Evolutionary conservation across 2,888 invertebrate species (phyloP).

Genomic region (Myathropa florea): DNA sequence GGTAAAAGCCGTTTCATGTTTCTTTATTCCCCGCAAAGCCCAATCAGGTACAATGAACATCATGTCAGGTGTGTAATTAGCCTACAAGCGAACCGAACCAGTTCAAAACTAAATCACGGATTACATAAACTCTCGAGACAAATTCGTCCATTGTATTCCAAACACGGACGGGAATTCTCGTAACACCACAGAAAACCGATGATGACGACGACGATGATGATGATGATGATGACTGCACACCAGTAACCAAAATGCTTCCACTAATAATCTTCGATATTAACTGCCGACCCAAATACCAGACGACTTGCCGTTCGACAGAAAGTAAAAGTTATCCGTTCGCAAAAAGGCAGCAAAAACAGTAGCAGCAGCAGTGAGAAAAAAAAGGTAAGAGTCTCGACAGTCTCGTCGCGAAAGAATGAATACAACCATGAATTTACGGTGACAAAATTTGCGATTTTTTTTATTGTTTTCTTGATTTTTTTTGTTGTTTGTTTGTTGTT

Average conservation of each 20-base stretch:
- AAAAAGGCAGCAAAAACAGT: background rate
- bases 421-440: conserved; percentile 39
- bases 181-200: background rate
- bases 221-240: background rate
- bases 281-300: background rate
- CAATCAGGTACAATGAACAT: conserved; percentile 27
- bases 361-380: too few species aligned
- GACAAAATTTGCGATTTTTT: conserved; percentile 70
- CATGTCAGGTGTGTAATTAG: conserved; percentile 1
- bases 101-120: conserved; percentile 5
- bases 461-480: conserved; percentile 66
- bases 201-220: background rate
- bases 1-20: background rate
- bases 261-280: background rate
- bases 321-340: background rate
- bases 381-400: background rate
- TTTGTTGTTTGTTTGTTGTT: conserved; percentile 65
- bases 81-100: conserved; percentile 14
- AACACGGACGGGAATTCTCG: background rate
- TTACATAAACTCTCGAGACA: conserved; percentile 11
- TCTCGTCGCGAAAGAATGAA: background rate
- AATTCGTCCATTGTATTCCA: conserved; percentile 12
- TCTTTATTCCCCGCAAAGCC: background rate
- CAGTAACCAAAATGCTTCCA: background rate
- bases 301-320: background rate